Evolutionary conservation across 1,140 invertebrate genomes (phyloP), one percentile per base, ranked within the genome.

Genomic region (Trachymyrmex cornetzi): DNA sequence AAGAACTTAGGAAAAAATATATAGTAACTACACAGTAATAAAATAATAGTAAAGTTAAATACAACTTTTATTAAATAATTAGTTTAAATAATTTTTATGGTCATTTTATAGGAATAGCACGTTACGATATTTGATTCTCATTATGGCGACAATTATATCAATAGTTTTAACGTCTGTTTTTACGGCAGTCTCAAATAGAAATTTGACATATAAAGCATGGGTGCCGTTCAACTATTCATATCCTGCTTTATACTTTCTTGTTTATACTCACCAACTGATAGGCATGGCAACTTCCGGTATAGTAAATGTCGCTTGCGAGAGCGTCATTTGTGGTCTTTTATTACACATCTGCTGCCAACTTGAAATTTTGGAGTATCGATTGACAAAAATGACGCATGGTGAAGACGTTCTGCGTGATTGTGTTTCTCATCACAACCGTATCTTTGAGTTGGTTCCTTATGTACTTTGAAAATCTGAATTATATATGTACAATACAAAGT

Each of bases 361-460:
- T 12, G 86, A 87, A 30, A 91, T 91, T 34, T 48, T 91, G 2
- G 77, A 82, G 3, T 19, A 91, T 30, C 82, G 91, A n/a, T 80
- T 90, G 19, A 64, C 27, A 50, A 67, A 71, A 22, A 2, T 89
- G 0, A 14, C 30, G 1, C 44, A 66, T 6, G 6, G 19, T 50
- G 24, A 69, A 30, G 16, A n/a, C 0, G 16, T 14, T 11, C 34
- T 67, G 14, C 27, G 16, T 12, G 61, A 81, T 1, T 86, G 77
- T 57, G 50, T 74, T 16, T 24, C 19, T 57, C 85, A 81, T 82
- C 85, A 87, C 19, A 27, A 82, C 19, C 11, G 2, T 12, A 82
- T 88, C 5, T 87, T 69, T 61, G 14, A 75, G 87, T 88, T 61
- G 34, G 85, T 81, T 69, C 19, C 24, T 66, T 82, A 22, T 16